Base-by-base conservation (phyloP, 2,113 vertebrate species). In the Philantomba maxwellii region DNA sequence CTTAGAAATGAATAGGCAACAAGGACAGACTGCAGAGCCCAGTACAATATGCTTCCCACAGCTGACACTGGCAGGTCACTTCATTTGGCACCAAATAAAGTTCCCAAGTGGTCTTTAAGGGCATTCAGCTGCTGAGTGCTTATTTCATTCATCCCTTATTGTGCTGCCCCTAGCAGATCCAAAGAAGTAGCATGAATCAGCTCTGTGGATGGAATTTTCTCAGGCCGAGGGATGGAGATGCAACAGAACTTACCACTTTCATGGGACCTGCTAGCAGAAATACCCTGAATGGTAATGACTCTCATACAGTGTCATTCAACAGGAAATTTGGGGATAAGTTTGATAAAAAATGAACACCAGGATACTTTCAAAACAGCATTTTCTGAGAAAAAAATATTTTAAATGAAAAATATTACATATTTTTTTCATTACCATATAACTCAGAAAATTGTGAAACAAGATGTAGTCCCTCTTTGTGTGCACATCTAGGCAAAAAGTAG, bases 71-170 rank as follows among this genome's bases (percentile, higher is more conserved):
- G 97, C 98, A 97, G 98, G 97, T 97, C 94, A 98, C 94, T 98
- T 97, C 95, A 95, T 97, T 96, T 98, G 98, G 98, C 97, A 97
- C 96, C 97, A 97, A 96, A 95, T 98, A 96, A 97, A 98, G 96
- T 96, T 97, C 97, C 97, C 97, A 96, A 98, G 97, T 97, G 97
- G 97, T 97, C 97, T 97, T 96, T 95, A 97, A 97, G 98, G 97
- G 96, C 91, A 97, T 97, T 98, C 98, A 98, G 96, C 97, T 96
- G 97, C 95, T 17, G 96, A 96, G 96, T 77, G 96, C 96, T 97
- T 96, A 93, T 96, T 96, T 93, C 95, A 97, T 97, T 96, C 98
- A 97, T 95, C 58, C 75, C 91, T 95, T 77, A 98, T 96, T 98
- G 97, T 97, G 97, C 96, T 92, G 95, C 96, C 96, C 57, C 89